phyloP scores from a whole-genome alignment of 2,888 invertebrate genomes.

The Minunthozetes semirufus region DNA sequence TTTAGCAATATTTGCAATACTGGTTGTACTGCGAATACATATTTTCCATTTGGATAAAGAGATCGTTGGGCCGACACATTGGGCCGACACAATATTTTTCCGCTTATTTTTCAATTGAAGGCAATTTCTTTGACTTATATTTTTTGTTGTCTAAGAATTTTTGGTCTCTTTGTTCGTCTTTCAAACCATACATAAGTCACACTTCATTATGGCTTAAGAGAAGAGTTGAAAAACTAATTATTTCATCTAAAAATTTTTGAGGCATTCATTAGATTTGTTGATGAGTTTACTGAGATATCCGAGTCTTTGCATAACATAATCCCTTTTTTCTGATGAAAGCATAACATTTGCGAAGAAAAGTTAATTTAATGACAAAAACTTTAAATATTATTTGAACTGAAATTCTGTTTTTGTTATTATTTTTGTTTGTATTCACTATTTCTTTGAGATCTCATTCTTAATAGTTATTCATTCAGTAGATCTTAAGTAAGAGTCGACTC shows the following conservation, averaged over 20 bases:
- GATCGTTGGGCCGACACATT: conserved; percentile 13
- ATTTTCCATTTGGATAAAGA: conserved; percentile 1
- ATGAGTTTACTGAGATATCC: neutral
- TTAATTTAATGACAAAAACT: neutral
- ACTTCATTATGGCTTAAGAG: neutral
- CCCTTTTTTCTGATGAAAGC: neutral
- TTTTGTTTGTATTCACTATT: neutral
- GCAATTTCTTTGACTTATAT: neutral
- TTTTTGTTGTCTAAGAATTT: neutral
- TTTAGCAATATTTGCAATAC: conserved; percentile 11
- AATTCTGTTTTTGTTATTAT: neutral
- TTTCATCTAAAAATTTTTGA: neutral
- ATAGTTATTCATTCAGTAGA: neutral
- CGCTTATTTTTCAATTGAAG: neutral
- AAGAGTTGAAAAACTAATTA: conserved; percentile 8
- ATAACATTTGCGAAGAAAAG: neutral
- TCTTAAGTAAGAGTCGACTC: neutral
- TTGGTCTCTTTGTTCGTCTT: neutral
- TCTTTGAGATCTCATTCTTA: neutral
- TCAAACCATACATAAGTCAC: conserved; percentile 11
- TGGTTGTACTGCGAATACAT: neutral
- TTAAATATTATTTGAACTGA: neutral
- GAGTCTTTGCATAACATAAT: neutral
- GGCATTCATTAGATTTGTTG: conserved; percentile 2
- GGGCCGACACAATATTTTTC: conserved; percentile 8